A percentile compares a stretch with the other conserved stretches of the same genome.
These are phyloP conservation scores for Gila robusta DNA, from an alignment of 2,797 vertebrate species.

Conservation along the genomic window DNA sequence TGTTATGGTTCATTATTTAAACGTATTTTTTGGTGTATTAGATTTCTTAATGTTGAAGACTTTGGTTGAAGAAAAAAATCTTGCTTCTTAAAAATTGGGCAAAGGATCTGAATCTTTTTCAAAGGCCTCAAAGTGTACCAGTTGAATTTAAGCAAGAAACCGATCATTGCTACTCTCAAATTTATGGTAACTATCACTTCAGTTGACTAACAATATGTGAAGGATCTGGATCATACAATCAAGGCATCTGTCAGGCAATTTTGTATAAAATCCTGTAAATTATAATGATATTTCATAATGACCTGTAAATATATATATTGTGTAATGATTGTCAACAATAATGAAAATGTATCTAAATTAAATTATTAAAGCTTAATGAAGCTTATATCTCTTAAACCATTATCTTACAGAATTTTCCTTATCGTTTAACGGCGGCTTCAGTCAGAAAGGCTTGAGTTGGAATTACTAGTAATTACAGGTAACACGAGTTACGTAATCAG, in stretches of 20 bases:
- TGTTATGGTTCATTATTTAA: conserved; percentile 84
- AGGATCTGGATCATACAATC: conserved; percentile 78
- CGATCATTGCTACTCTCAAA: conserved; percentile 34
- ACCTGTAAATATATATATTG: conserved; percentile 85
- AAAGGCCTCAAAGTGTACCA: conserved; percentile 77
- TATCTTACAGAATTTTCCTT: conserved; percentile 69
- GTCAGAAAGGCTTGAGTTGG: not conserved
- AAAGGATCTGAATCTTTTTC: conserved; percentile 72
- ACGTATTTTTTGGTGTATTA: conserved; percentile 84
- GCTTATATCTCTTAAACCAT: conserved; percentile 74
- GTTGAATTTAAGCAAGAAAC: conserved; percentile 69
- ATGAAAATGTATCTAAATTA: conserved; percentile 87
- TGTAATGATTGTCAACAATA: conserved; percentile 86
- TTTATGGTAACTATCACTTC: conserved; percentile 32
- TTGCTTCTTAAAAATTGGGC: conserved; percentile 45
- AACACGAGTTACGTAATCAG: not conserved
- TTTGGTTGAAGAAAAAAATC: conserved; percentile 67
- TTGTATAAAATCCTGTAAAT: conserved; percentile 88
- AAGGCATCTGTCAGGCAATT: conserved; percentile 83
- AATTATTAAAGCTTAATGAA: conserved; percentile 86
- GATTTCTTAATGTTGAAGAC: conserved; percentile 78
- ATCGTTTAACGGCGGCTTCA: not conserved
- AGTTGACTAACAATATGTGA: conserved; percentile 72
- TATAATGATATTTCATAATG: conserved; percentile 87
- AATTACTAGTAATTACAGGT: not conserved